Percentiles rank a stretch among this genome's conserved stretches.
phyloP scores from a whole-genome alignment of 1,140 invertebrate genomes.

The Ephestia elutella region DNA sequence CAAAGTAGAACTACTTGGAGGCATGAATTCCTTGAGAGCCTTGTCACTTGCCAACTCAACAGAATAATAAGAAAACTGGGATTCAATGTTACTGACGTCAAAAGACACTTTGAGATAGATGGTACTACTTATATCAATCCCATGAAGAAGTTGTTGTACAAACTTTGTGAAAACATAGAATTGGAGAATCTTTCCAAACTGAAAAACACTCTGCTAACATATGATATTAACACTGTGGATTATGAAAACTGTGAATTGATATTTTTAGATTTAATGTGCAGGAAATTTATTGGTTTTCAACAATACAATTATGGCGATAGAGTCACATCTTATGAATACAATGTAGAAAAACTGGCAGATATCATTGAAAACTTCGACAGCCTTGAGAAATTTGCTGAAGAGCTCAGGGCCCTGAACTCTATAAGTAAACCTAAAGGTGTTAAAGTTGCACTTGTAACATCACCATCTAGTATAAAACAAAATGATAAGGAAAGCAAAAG shows the following conservation, averaged over 20 bases:
- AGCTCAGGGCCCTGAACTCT: conserved; percentile 26
- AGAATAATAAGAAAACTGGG: conserved; percentile 53
- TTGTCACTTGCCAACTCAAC: conserved; percentile 50
- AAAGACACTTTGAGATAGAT: conserved; percentile 39
- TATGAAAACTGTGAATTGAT: conserved; percentile 56
- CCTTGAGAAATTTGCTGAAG: conserved; percentile 31
- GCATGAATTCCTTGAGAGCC: conserved; percentile 58
- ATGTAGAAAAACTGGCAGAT: conserved; percentile 41
- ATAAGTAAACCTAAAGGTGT: not conserved
- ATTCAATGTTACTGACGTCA: conserved; percentile 41
- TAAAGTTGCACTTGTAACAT: not conserved
- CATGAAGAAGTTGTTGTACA: conserved; percentile 55
- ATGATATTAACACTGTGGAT: conserved; percentile 41
- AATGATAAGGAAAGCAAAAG: conserved; percentile 8
- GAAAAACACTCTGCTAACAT: conserved; percentile 47
- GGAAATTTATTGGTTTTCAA: conserved; percentile 49
- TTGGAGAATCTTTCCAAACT: conserved; percentile 41
- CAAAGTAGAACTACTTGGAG: conserved; percentile 49
- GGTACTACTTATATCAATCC: conserved; percentile 46
- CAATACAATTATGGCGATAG: conserved; percentile 28
- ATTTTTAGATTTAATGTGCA: conserved; percentile 52
- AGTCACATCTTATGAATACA: conserved; percentile 20
- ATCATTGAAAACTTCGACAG: conserved; percentile 45
- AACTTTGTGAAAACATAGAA: conserved; percentile 53
- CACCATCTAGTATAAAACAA: conserved; percentile 17